Percentiles rank a stretch among this genome's conserved stretches.
Conservation (phyloP, 2,113 vertebrate genomes). For the Podilymbus podiceps region DNA sequence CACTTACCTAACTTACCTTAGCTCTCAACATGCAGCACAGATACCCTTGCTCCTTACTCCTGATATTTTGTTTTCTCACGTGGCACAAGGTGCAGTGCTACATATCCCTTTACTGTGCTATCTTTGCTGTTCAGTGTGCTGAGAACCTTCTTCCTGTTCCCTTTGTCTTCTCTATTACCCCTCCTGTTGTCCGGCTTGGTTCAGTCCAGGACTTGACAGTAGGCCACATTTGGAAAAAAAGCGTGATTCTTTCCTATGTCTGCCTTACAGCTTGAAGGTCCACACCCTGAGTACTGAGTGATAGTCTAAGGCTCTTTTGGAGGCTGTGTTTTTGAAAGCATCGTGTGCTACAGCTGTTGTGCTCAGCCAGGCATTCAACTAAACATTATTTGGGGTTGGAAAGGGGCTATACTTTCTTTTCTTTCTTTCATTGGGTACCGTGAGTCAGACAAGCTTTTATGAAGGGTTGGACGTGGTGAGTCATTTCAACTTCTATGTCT, state of each 20-base stretch:
- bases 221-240: background rate
- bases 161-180: background rate
- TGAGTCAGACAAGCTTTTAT: constrained; percentile 6
- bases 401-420: background rate
- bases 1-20: background rate
- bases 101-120: accelerated
- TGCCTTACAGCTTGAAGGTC: background rate
- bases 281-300: accelerated
- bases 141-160: background rate
- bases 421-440: background rate
- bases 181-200: background rate
- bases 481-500: constrained; percentile 38
- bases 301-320: background rate
- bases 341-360: background rate
- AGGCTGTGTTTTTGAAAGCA: background rate
- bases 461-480: background rate
- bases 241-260: background rate
- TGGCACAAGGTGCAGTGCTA: background rate
- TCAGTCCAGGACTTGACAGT: background rate
- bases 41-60: background rate
- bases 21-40: background rate
- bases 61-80: background rate
- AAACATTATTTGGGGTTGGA: background rate
- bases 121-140: background rate
- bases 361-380: background rate